A percentile compares a stretch with the other conserved stretches of the same genome.
phyloP scores from a whole-genome alignment of 2,113 vertebrate species.

The Ciconia stormi region DNA sequence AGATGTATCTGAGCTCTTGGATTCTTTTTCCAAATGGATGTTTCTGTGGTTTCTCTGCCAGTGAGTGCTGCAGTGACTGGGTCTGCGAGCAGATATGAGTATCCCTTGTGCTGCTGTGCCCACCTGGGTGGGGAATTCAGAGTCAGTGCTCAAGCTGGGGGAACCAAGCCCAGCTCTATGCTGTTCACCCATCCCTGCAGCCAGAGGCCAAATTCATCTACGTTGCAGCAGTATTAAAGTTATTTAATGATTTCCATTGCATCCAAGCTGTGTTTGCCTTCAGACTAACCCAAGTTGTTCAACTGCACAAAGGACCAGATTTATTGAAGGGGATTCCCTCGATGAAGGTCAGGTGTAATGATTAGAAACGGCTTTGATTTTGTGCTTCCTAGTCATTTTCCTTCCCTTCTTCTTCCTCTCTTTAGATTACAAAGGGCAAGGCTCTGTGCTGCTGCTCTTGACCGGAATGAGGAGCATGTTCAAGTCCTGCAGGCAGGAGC shows the following conservation, averaged over 20 bases:
- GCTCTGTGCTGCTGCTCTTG: not conserved
- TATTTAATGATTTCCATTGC: not conserved
- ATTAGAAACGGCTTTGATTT: not conserved
- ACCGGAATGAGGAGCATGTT: not conserved
- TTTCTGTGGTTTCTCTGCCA: not conserved
- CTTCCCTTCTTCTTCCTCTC: not conserved
- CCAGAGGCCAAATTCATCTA: not conserved
- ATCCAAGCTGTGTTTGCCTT: not conserved
- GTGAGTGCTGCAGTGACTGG: not conserved
- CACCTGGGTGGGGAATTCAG: not conserved
- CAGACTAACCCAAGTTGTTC: not conserved
- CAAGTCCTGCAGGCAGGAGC: not conserved
- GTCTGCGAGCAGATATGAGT: not conserved
- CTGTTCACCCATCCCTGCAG: not conserved
- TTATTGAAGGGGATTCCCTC: not conserved
- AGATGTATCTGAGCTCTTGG: not conserved
- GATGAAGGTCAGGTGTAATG: rapidly evolving
- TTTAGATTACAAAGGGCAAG: not conserved
- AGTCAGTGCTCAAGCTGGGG: not conserved
- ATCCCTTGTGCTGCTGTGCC: not conserved
- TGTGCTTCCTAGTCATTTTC: not conserved
- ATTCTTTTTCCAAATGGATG: not conserved
- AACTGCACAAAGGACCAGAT: not conserved
- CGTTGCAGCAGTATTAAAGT: not conserved
- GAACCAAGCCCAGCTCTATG: not conserved